Conservation (phyloP, 1,140 invertebrate species). For the Helicoverpa zea region DNA sequence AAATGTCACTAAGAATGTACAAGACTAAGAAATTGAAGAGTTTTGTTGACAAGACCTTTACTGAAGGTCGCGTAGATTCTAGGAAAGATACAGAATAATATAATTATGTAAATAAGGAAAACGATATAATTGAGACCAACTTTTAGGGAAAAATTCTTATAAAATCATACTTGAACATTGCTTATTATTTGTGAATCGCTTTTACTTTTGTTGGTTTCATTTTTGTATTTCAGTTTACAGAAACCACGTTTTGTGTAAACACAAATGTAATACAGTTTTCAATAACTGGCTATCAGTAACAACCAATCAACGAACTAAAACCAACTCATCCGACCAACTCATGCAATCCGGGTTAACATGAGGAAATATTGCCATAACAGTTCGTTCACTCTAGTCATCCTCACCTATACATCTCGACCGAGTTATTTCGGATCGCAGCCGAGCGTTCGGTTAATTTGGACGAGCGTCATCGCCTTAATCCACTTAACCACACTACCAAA, state of each 20-base stretch:
- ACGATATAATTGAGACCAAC: not conserved
- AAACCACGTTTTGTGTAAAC: not conserved
- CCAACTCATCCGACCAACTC: too few species aligned
- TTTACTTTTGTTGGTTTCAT: too few species aligned
- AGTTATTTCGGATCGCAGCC: constrained; percentile 45
- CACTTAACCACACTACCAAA: constrained; percentile 46
- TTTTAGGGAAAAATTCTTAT: too few species aligned
- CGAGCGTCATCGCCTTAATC: constrained; percentile 52
- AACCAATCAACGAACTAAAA: not conserved
- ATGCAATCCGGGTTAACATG: constrained; percentile 15
- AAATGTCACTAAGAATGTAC: constrained; percentile 1
- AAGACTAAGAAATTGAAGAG: constrained; percentile 2
- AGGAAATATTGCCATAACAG: constrained; percentile 21
- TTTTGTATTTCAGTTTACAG: too few species aligned
- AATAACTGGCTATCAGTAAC: not conserved
- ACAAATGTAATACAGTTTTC: not conserved
- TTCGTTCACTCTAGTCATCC: constrained; percentile 27
- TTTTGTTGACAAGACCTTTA: constrained; percentile 2
- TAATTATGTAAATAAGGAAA: not conserved
- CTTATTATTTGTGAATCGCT: too few species aligned
- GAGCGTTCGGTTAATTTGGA: constrained; percentile 49
- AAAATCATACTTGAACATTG: too few species aligned
- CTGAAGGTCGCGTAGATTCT: not conserved
- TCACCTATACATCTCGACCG: constrained; percentile 24
- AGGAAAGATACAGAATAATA: not conserved